phyloP scores from a whole-genome alignment of 2,113 vertebrate genomes.

The Chaetops frenatus region DNA sequence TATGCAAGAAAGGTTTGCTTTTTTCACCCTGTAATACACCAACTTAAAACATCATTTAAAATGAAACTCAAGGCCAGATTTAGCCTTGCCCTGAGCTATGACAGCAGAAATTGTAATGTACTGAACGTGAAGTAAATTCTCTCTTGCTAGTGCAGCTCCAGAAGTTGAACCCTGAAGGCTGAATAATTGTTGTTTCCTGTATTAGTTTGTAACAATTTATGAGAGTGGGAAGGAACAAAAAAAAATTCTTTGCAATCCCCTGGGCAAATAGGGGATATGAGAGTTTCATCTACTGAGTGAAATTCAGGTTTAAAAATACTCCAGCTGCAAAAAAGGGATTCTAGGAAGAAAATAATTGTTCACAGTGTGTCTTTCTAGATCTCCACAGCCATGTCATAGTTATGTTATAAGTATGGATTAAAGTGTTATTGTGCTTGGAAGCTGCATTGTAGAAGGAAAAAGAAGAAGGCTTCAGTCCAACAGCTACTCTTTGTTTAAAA shows the following conservation, averaged over 20 bases:
- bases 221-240: background rate
- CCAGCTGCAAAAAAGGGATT: background rate
- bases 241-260: background rate
- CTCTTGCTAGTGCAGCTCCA: background rate
- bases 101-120: background rate
- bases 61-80: background rate
- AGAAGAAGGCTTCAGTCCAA: background rate
- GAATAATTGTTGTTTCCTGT: constrained; percentile 49
- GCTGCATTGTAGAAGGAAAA: background rate
- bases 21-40: background rate
- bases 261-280: background rate
- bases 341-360: background rate
- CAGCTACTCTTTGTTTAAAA: background rate
- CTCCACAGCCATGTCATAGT: background rate
- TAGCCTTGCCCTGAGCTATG: constrained; percentile 28
- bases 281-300: background rate
- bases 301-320: constrained; percentile 24
- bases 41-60: background rate
- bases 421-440: background rate
- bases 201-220: constrained; percentile 42
- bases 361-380: background rate
- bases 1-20: background rate
- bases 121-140: background rate
- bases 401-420: background rate
- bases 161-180: constrained; percentile 14